Base-by-base conservation (phyloP, 2,113 vertebrate species). In the Thunnus maccoyii region DNA sequence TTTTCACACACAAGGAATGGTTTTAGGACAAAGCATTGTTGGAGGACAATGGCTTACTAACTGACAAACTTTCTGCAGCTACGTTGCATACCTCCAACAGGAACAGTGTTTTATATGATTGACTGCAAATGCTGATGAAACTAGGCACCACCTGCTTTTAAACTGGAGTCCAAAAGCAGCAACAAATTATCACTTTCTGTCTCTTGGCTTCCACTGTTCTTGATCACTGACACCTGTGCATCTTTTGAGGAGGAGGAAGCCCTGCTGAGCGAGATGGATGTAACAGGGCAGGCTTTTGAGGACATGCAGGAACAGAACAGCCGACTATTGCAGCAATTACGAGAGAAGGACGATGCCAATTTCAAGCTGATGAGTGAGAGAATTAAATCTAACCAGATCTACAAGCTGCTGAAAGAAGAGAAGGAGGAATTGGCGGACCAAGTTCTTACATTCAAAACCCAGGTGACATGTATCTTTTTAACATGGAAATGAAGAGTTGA, bases 241-340 rank as follows among this genome's bases (percentile, higher is more conserved):
- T 90, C n/a, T 74, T 51, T 83, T 5, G 87, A 98, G 97, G 97
- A 99, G 91, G 97, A 99, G 87, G 97, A 98, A 83, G 97, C 97
- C 14, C 88, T 99, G 86, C 94, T 98, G 63, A 98, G 97, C 0
- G 97, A 99, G 94, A 99, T 99, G 97, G 97, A 99, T 5, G 97
- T 99, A 50, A 99, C 97, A 0, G 97, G 97, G 18, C 97, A 99
- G 90, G 97, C 97, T 27, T 99, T 99, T 22, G 97, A 99, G 76
- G 97, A 99, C 93, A 99, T 99, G 97, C 97, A 99, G 90, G 97
- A 99, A 86, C 97, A 99, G 90, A 99, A 99, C 46, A 97, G 97
- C 85, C 94, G 97, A 2, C 94, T 99, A 57, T 89, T 98, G 81
- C 97, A 97, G 92, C 97, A 99, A 92, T 81, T 99, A 15, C 87